A percentile compares a stretch with the other conserved stretches of the same genome.
phyloP scores from a whole-genome alignment of 92 coral and sea anemone genomes.

The Parazoanthus atlanticus region DNA sequence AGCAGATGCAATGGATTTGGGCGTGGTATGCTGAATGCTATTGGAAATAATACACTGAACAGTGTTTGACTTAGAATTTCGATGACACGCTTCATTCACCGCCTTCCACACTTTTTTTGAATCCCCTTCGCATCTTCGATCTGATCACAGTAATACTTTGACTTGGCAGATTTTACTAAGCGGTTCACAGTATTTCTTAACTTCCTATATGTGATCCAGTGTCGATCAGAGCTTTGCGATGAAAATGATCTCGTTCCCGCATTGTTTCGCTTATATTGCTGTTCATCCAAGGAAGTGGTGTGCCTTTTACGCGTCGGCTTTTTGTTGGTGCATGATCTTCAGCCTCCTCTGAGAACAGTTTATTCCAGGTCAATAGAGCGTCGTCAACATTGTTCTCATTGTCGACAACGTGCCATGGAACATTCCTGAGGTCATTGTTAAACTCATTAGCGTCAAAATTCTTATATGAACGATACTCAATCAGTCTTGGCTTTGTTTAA shows the following conservation, averaged over 20 bases:
- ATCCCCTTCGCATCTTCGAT: conserved; percentile 45
- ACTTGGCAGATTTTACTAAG: conserved; percentile 40
- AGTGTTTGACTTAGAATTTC: conserved; percentile 53
- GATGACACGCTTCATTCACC: conserved; percentile 66
- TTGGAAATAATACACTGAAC: conserved; percentile 54
- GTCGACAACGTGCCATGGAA: conserved; percentile 38
- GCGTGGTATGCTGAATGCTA: conserved; percentile 46
- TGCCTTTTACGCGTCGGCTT: conserved; percentile 22
- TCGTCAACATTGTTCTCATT: not conserved
- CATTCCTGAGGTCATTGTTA: conserved; percentile 18
- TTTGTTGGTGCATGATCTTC: conserved; percentile 37
- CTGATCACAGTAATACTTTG: conserved; percentile 46
- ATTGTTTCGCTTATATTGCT: conserved; percentile 29
- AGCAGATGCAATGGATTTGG: conserved; percentile 55
- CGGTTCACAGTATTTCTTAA: not conserved
- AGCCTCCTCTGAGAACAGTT: conserved; percentile 14
- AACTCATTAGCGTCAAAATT: conserved; percentile 32
- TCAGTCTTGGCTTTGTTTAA: conserved; percentile 32
- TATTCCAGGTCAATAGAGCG: not conserved
- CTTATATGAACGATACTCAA: conserved; percentile 51
- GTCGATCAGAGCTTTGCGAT: conserved; percentile 32
- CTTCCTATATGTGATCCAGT: conserved; percentile 18
- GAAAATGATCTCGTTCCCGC: conserved; percentile 22
- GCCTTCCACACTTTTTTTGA: conserved; percentile 54
- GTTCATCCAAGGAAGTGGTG: conserved; percentile 41